Evolutionary conservation across 2,888 invertebrate species (phyloP), one percentile per base, ranked within the genome.

Genomic region (Caenorhabditis sp.): DNA sequence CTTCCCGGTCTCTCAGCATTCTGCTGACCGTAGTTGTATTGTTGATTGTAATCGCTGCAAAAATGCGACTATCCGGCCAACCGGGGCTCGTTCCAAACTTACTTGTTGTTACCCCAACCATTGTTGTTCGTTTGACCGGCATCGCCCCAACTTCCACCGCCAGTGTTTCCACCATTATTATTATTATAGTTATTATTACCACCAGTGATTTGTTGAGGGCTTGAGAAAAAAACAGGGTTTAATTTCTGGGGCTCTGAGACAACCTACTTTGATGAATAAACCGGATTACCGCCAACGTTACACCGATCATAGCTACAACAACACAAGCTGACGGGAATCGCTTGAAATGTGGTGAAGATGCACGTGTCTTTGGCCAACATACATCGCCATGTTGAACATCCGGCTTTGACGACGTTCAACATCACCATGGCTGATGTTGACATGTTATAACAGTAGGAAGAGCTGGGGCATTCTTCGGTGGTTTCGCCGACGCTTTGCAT

Each of bases 361-460:
- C 85, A 85, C 17, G 76, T 76, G 70, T 85, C 81, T 54, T 79
- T 70, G 6, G 85, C 81, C 26, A 84, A 58, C 82, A 81, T 78
- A 65, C 81, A 84, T 43, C 84, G 72, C 76, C 82, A 84, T 24
- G 76, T 77, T 24, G 84, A 84, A 55, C 84, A 84, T 21, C 83
- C 84, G 17, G 84, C 85, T 57, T 85, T 85, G 26, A 83, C 83
- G 21, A 82, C 67, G 58, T 83, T 81, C 31, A 85, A 53, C 60
- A 80, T 69, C 8, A 78, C 72, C 17, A 62, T 63, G n/a, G 79
- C 77, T 0, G 79, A 73, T 12, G 79, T 69, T 1, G 78, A 77
- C 81, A 81, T 81, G 61, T 79, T 81, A 73, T 81, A 81, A 60
- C 81, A 81, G 43, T 71, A 77, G 1, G 79, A 62, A 12, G 73